Conservation (phyloP, 2,797 vertebrate genomes). For the Syngnathus acus region DNA sequence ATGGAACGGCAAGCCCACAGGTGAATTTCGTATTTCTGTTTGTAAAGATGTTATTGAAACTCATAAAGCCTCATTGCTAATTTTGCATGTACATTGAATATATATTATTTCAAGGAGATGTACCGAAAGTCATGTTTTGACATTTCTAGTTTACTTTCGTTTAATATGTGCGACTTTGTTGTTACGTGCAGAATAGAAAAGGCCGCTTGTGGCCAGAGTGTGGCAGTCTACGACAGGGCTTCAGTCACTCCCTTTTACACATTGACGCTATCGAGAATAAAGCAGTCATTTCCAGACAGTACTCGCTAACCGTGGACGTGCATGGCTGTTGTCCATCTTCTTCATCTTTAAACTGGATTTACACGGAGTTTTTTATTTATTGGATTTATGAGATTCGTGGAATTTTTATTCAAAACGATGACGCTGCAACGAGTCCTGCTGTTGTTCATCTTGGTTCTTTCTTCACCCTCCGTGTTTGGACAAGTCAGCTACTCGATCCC, state of each 20-base stretch:
- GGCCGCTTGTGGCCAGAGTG: constrained; percentile 48
- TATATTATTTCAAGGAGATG: neutral
- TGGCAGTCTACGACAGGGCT: neutral
- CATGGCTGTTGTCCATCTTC: neutral
- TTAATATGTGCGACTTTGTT: neutral
- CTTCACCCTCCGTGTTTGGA: constrained; percentile 13
- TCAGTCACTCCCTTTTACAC: neutral
- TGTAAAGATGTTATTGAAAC: no score
- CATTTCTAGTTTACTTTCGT: neutral
- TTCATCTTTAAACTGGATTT: neutral
- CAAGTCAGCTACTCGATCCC: constrained; percentile 54
- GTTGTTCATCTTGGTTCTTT: constrained; percentile 25
- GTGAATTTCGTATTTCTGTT: no score
- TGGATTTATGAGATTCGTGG: neutral
- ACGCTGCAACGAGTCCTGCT: constrained; percentile 39
- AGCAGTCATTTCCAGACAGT: neutral
- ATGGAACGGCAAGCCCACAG: no score
- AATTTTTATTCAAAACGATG: constrained; percentile 27
- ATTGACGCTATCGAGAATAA: constrained; percentile 1
- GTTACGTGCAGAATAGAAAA: constrained; percentile 30
- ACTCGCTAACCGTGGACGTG: neutral
- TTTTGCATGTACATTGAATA: no score
- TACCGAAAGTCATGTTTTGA: no score
- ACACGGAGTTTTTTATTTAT: no score
- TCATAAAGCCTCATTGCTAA: no score